Evolutionary conservation across 2,888 invertebrate genomes (phyloP).

Genomic region (Encarsia formosa): DNA sequence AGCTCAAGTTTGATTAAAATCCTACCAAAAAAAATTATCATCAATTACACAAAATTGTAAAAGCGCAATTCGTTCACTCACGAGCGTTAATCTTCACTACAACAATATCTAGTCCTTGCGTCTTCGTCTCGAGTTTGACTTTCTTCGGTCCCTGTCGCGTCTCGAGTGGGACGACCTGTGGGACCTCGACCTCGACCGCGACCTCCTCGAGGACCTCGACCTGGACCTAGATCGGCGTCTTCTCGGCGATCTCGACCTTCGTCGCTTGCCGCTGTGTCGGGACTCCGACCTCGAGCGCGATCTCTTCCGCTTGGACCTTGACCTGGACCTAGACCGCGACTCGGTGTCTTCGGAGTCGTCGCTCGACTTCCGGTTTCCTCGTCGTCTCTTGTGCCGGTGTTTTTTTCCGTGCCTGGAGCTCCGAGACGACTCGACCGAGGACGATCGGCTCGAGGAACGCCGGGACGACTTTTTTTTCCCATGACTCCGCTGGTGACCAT

Average conservation of each 20-base stretch:
- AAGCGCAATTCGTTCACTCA: background rate
- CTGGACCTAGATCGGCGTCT: slow-evolving; percentile 16
- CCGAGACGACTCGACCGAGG: no score
- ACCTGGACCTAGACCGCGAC: slow-evolving; percentile 28
- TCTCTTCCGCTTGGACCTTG: slow-evolving; percentile 24
- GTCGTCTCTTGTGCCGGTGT: background rate
- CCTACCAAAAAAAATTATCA: no score
- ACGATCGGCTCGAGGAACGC: slow-evolving; percentile 17
- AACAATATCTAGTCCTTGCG: slow-evolving; percentile 44
- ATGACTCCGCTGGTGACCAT: slow-evolving; percentile 17
- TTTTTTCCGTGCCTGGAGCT: no score
- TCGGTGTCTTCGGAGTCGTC: background rate
- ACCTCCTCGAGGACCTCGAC: background rate
- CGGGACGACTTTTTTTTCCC: no score
- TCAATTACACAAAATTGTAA: background rate
- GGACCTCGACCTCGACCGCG: slow-evolving; percentile 35
- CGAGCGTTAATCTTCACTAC: background rate
- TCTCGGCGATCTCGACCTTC: slow-evolving; percentile 34
- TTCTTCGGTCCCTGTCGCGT: slow-evolving; percentile 49
- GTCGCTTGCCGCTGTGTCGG: slow-evolving; percentile 26
- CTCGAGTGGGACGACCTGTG: background rate
- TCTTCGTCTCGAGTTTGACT: slow-evolving; percentile 49
- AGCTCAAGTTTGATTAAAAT: no score
- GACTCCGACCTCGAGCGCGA: slow-evolving; percentile 24
- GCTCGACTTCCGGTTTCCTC: background rate